Evolutionary conservation across 2,888 invertebrate genomes (phyloP).

Genomic region (Prenolepis imparis): DNA sequence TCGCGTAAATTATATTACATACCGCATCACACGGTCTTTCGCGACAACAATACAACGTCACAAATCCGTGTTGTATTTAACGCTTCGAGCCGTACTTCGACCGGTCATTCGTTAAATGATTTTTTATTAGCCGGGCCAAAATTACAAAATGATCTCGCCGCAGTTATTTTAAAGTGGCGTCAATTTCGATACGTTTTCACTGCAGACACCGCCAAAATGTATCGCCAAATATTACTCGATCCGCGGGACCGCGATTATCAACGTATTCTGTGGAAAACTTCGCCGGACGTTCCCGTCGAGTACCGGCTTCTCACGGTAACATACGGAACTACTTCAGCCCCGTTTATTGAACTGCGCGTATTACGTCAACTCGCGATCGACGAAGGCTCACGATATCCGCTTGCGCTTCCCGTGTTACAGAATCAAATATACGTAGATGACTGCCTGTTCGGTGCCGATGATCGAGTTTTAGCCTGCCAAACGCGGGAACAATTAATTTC

Average conservation of each 20-base stretch:
- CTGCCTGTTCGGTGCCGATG: not conserved
- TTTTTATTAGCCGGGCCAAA: too few relatives aligned
- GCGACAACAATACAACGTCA: too few relatives aligned
- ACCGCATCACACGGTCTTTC: too few relatives aligned
- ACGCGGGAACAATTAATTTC: not conserved
- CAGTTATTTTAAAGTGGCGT: not conserved
- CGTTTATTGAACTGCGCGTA: not conserved
- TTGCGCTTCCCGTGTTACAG: not conserved
- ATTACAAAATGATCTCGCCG: not conserved
- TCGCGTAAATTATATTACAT: too few relatives aligned
- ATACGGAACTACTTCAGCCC: not conserved
- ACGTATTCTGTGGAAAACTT: not conserved
- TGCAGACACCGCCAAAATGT: not conserved
- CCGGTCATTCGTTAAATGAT: too few relatives aligned
- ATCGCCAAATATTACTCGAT: not conserved
- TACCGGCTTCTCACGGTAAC: not conserved
- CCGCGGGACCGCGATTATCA: not conserved
- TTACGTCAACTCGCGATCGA: not conserved
- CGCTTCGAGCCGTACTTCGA: too few relatives aligned
- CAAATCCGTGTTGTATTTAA: too few relatives aligned
- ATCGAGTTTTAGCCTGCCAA: not conserved
- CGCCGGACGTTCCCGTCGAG: not conserved
- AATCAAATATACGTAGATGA: not conserved
- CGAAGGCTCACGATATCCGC: not conserved
- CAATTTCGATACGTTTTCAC: not conserved